phyloP scores from a whole-genome alignment of 2,888 invertebrate species.

The Tubulanus polymorphus region DNA sequence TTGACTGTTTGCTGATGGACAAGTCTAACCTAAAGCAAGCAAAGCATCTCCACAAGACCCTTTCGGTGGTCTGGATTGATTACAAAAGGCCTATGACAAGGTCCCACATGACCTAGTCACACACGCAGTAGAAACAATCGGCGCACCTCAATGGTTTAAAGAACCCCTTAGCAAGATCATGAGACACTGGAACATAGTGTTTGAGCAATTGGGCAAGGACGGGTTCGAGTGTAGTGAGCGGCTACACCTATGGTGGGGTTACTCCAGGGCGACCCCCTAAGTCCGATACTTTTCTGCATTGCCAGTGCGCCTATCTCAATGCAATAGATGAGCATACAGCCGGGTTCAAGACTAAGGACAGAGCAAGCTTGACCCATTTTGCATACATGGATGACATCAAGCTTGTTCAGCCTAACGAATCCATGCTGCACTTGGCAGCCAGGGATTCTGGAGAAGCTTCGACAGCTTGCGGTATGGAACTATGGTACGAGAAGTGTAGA shows the following conservation, averaged over 20 bases:
- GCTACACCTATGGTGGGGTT: neutral
- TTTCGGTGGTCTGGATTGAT: neutral
- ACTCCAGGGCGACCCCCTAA: neutral
- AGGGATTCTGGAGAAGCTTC: too few relatives aligned
- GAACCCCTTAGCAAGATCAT: neutral
- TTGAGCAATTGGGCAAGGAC: neutral
- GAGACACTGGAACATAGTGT: neutral
- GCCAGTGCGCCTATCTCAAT: neutral
- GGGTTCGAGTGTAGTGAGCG: too few relatives aligned
- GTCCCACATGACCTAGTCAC: neutral
- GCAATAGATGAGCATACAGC: neutral
- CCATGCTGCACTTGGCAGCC: too few relatives aligned
- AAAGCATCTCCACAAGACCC: too few relatives aligned
- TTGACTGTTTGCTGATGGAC: neutral
- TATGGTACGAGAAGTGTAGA: too few relatives aligned
- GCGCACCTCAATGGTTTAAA: neutral
- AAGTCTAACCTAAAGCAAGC: neutral
- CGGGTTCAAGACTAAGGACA: neutral
- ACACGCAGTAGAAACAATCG: neutral
- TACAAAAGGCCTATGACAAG: neutral
- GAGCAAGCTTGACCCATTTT: neutral
- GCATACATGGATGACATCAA: neutral
- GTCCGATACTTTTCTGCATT: neutral
- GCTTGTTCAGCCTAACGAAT: too few relatives aligned
- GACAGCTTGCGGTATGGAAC: too few relatives aligned